These are phyloP conservation scores for Zalophus californianus DNA, from an alignment of 2,797 vertebrate species.

Conservation along the genomic window DNA sequence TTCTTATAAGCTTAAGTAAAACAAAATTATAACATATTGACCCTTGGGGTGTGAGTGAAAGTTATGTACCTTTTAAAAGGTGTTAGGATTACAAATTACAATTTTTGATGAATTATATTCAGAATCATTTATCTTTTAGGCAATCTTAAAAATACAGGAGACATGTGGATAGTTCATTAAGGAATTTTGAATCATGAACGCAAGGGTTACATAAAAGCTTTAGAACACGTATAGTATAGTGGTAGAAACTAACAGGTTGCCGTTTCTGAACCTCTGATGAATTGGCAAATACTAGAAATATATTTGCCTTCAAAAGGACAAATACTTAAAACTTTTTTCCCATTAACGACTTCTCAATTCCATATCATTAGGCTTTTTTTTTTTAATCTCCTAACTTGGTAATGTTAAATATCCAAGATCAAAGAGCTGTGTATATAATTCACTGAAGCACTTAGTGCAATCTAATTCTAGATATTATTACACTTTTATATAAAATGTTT, in stretches of 20 bases:
- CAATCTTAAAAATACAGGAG: conserved; percentile 34
- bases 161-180: not conserved
- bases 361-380: not conserved
- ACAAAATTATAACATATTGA: conserved; percentile 82
- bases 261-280: conserved; percentile 17
- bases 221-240: conserved; percentile 14
- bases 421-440: not conserved
- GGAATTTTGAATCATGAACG: not conserved
- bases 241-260: conserved; percentile 38
- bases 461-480: conserved; percentile 38
- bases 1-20: conserved; percentile 86
- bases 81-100: conserved; percentile 66
- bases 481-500: not conserved
- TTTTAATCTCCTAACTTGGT: not conserved
- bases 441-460: not conserved
- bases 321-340: not conserved
- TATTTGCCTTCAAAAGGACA: conserved; percentile 15
- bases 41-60: conserved; percentile 57
- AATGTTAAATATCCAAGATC: conserved; percentile 52
- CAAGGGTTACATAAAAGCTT: not conserved
- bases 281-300: not conserved
- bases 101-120: conserved; percentile 64
- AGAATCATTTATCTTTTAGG: conserved; percentile 57
- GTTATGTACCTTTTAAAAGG: conserved; percentile 58
- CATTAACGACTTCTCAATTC: conserved; percentile 40